Conservation (phyloP, 92 coral and sea anemone genomes). For the Epizoanthus fatuus region DNA sequence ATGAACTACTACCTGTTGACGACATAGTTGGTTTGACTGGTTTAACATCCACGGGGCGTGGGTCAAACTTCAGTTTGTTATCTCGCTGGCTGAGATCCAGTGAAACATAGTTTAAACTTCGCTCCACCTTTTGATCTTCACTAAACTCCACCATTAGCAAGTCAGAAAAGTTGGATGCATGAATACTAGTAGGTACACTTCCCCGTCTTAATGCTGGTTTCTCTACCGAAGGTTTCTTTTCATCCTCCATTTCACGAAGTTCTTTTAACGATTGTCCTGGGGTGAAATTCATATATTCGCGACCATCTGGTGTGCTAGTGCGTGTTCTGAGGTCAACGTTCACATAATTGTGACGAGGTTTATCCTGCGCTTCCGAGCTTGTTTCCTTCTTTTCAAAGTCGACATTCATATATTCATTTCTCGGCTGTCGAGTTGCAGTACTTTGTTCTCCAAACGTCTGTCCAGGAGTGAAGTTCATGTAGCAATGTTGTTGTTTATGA, state of each 20-base stretch:
- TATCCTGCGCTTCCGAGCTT: slow-evolving; percentile 26
- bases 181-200: neutral
- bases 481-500: slow-evolving; percentile 11
- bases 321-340: slow-evolving; percentile 70
- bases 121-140: neutral
- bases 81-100: slow-evolving; percentile 19
- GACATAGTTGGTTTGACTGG: neutral
- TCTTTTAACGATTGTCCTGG: slow-evolving; percentile 50
- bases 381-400: slow-evolving; percentile 41
- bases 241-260: neutral
- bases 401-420: slow-evolving; percentile 70
- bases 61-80: too few species aligned
- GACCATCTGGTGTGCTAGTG: slow-evolving; percentile 52
- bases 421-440: slow-evolving; percentile 17
- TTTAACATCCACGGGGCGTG: too few species aligned
- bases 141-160: slow-evolving; percentile 3
- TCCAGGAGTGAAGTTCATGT: slow-evolving; percentile 72
- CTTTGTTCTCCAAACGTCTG: slow-evolving; percentile 39
- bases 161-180: neutral
- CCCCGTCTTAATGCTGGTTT: neutral
- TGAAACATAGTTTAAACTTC: slow-evolving; percentile 28
- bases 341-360: slow-evolving; percentile 61
- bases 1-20: slow-evolving; percentile 43
- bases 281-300: slow-evolving; percentile 75
- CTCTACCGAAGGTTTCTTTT: slow-evolving; percentile 2